Evolutionary conservation across 2,888 invertebrate genomes (phyloP), one percentile per base, ranked within the genome.

Genomic region (Thereva nobilitata): DNA sequence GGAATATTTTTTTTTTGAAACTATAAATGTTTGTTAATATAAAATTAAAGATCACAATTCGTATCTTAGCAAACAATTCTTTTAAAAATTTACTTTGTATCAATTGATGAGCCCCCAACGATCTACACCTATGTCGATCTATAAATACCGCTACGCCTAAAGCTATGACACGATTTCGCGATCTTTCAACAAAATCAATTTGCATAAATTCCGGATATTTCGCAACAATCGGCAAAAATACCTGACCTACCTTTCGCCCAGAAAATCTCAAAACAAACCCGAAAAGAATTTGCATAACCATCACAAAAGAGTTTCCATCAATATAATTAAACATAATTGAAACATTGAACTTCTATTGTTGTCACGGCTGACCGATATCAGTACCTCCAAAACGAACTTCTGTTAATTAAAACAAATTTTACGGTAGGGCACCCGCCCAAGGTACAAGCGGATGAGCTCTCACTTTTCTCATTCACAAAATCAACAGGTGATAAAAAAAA

Each of bases 341-440:
- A 67, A 64, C 61, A 67, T 72, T 78, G 73, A 50, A 76, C 75
- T 70, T 77, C 77, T n/a, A 74, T 71, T 69, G 68, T 35, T 12
- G 8, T 45, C 8, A 45, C 34, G 50, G 5, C 23, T 12, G 7
- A 59, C 47, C 47, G 38, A 47, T 47, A 10, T 9, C 50, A 41
- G 4, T 9, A 50, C 35, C 37, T 41, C 34, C n/a, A 50, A 34
- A 8, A 50, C 41, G 40, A 12, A n/a, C 9, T 9, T 35, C 37
- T 40, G 45, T 50, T 34, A 61, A 41, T 23, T 35, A 23, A 35
- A 8, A 61, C 49, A 38, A 12, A 41, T 9, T 40, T 61, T 23
- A 23, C 23, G 23, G 23, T 23, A 23, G 23, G 23, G 23, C 40
- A 61, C 49, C 35, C 50, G 40, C n/a, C 53, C 5, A 38, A 10